A percentile compares a stretch with the other conserved stretches of the same genome.
These are phyloP conservation scores for Sorex araneus DNA, from an alignment of 2,113 vertebrate species.

Conservation along the genomic window DNA sequence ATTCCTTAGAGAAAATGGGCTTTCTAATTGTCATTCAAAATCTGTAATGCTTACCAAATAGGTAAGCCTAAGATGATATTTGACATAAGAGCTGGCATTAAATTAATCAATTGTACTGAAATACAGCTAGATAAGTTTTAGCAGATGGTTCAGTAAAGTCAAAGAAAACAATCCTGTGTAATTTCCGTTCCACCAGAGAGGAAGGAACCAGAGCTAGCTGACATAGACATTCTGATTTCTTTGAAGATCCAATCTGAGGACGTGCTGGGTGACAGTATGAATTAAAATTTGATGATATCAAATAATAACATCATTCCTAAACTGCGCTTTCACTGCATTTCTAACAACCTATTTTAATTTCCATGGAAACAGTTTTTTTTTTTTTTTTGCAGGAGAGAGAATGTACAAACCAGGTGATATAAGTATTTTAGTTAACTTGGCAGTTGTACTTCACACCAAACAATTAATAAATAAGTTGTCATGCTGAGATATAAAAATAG, in stretches of 20 bases:
- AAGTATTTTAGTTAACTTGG: conserved; percentile 24
- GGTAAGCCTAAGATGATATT: conserved; percentile 21
- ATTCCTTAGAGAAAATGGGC: conserved; percentile 38
- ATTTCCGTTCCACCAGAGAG: not conserved
- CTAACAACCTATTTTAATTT: conserved; percentile 62
- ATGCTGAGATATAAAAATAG: conserved; percentile 16
- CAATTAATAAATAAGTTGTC: conserved; percentile 52
- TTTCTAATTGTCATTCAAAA: conserved; percentile 57
- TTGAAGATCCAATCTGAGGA: not conserved
- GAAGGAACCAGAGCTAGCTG: not conserved
- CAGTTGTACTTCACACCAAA: conserved; percentile 31
- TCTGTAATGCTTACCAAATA: conserved; percentile 45
- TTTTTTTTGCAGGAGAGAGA: not conserved
- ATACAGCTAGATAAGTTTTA: not conserved
- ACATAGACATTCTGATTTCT: not conserved
- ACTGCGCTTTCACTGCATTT: not conserved
- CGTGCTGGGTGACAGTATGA: not conserved
- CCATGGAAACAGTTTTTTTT: conserved; percentile 16
- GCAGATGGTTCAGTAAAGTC: conserved; percentile 37
- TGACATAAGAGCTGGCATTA: conserved; percentile 11
- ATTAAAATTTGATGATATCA: not conserved
- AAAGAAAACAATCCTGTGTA: not conserved
- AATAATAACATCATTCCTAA: not conserved
- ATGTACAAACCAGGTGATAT: not conserved
- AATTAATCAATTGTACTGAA: conserved; percentile 5